phyloP scores from a whole-genome alignment of 2,888 invertebrate species.

The Thelaira solivaga region DNA sequence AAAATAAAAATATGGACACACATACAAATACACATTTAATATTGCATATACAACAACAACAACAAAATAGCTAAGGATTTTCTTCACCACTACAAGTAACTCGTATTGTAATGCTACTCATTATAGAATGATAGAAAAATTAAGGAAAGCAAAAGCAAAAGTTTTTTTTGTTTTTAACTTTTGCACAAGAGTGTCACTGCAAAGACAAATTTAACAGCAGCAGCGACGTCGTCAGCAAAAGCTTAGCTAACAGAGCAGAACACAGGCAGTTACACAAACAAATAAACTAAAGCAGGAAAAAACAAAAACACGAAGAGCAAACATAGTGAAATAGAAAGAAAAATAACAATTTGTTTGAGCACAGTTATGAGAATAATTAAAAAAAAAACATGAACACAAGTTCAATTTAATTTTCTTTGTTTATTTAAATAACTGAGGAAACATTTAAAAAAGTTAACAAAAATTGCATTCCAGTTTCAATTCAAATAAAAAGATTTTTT shows the following conservation, averaged over 20 bases:
- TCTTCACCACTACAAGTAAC: slow-evolving; percentile 15
- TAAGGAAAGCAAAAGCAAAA: neutral
- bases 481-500: too few species aligned
- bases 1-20: neutral
- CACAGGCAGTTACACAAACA: neutral
- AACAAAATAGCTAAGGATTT: slow-evolving; percentile 11
- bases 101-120: slow-evolving; percentile 1
- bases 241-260: neutral
- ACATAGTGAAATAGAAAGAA: too few species aligned
- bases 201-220: neutral
- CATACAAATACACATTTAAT: neutral
- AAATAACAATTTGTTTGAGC: too few species aligned
- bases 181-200: neutral
- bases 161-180: neutral
- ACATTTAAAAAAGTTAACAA: too few species aligned
- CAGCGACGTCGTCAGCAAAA: slow-evolving; percentile 4
- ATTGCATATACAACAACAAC: slow-evolving; percentile 2
- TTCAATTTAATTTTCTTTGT: too few species aligned
- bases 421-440: too few species aligned
- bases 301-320: too few species aligned
- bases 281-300: neutral
- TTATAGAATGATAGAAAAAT: slow-evolving; percentile 2
- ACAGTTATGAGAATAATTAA: slow-evolving; percentile 3
- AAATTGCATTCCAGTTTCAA: too few species aligned
- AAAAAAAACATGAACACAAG: neutral